A percentile compares a stretch with the other conserved stretches of the same genome.
These are phyloP conservation scores for Thamnophis sirtalis DNA, from an alignment of 2,113 vertebrate genomes.

Conservation along the genomic window DNA sequence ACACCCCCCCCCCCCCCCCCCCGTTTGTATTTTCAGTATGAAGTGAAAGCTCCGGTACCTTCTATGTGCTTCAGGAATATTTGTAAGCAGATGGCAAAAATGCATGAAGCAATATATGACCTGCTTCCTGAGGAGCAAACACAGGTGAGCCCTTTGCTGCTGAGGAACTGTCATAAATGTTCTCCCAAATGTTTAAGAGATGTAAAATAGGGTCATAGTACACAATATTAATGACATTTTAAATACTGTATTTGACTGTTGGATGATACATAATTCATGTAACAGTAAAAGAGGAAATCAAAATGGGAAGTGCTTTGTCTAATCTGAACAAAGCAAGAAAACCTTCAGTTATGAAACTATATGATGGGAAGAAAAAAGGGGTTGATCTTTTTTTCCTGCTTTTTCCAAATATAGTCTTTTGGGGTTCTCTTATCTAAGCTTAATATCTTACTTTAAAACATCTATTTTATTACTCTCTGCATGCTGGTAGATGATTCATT, in stretches of 20 bases:
- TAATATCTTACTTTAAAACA: neutral
- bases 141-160: slow-evolving; percentile 71
- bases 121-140: slow-evolving; percentile 93
- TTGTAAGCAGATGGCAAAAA: slow-evolving; percentile 96
- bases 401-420: neutral
- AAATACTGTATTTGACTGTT: neutral
- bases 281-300: neutral
- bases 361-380: neutral
- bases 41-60: slow-evolving; percentile 96
- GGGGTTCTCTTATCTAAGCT: neutral
- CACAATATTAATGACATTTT: neutral
- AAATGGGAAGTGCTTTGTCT: neutral
- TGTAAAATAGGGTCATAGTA: neutral
- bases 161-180: neutral
- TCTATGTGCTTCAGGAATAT: slow-evolving; percentile 92
- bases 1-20: neutral
- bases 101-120: slow-evolving; percentile 95
- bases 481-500: neutral
- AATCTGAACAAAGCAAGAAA: neutral
- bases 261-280: neutral
- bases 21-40: slow-evolving; percentile 77
- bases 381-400: neutral
- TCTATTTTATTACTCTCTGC: neutral
- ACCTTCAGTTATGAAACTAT: neutral
- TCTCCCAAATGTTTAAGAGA: neutral